Evolutionary conservation across 53 echinoderm and acorn worm species (phyloP).

Genomic region (Mesocentrotus franciscanus): DNA sequence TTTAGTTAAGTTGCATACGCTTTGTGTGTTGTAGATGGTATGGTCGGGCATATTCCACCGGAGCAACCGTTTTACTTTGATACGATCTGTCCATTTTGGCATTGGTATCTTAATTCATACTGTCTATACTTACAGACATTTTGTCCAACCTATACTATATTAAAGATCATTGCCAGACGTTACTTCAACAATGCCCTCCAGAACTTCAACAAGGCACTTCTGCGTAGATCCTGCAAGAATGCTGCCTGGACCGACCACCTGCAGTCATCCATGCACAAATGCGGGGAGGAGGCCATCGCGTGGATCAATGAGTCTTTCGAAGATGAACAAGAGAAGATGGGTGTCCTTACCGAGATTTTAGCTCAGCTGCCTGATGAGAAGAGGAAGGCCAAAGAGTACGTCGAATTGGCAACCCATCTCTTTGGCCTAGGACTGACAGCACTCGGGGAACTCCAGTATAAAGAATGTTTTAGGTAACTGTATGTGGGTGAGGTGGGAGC

Average conservation of each 20-base stretch:
- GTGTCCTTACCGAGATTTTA: background rate
- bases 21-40: too few relatives aligned
- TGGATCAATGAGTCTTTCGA: background rate
- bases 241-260: conserved; percentile 22
- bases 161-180: background rate
- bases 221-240: conserved; percentile 23
- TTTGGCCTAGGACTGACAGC: conserved; percentile 29
- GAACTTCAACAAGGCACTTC: conserved; percentile 33
- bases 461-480: conserved; percentile 31
- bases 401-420: background rate
- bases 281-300: background rate
- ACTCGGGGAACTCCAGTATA: conserved; percentile 25
- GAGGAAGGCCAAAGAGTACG: background rate
- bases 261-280: background rate
- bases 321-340: conserved; percentile 30
- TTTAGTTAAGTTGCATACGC: too few relatives aligned
- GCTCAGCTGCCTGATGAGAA: background rate
- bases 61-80: too few relatives aligned
- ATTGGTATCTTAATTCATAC: background rate
- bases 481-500: too few relatives aligned
- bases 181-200: conserved; percentile 30
- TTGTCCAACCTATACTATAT: background rate
- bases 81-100: too few relatives aligned
- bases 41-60: too few relatives aligned
- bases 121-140: background rate